Base-by-base conservation (phyloP, 2,113 vertebrate species). In the Chaenocephalus aceratus region DNA sequence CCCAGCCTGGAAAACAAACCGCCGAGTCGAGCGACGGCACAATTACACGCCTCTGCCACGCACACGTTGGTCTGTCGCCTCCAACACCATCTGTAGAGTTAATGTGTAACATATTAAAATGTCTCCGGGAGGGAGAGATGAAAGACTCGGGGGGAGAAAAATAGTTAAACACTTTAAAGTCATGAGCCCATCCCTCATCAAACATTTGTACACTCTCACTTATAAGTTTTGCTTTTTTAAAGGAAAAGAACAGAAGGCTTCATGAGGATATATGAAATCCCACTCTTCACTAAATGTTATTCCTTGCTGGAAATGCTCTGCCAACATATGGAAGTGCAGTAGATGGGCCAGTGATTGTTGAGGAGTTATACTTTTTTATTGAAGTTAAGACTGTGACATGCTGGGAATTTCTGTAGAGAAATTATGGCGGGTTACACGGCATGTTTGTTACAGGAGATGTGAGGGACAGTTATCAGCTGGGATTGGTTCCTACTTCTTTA, bases 81-180 rank as follows among this genome's bases (percentile, higher is more conserved):
- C 63, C 75, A 79, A 91, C 91, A 82, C 77, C 82, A 89, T 94
- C 88, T 84, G 78, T 75, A 75, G 72, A 72, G 80, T 83, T 89
- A 84, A 89, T 93, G 86, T 89, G 87, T 86, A 75, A 80, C 86
- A 80, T 89, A 90, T 89, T 88, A 92, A 89, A 95, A 88, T 78
- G 92, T 88, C 88, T 89, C 67, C 23, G 77, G 51, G 83, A 88
- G 71, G 68, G 48, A 80, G 68, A 88, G 84, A 91, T 93, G 82
- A 92, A 91, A 91, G 93, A 86, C 79, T 87, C 69, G 12, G 23
- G 45, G 9, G n/a, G 7, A 14, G 15, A 54, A 74, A 41, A 64
- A 51, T 51, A 41, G 54, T 74, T 69, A 66, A 76, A 86, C 57
- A 44, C 79, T 87, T 83, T 73, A 68, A 86, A 91, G 91, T 80